Evolutionary conservation across 2,113 vertebrate species (phyloP).

Genomic region (Cyanoramphus novaezelandiae): DNA sequence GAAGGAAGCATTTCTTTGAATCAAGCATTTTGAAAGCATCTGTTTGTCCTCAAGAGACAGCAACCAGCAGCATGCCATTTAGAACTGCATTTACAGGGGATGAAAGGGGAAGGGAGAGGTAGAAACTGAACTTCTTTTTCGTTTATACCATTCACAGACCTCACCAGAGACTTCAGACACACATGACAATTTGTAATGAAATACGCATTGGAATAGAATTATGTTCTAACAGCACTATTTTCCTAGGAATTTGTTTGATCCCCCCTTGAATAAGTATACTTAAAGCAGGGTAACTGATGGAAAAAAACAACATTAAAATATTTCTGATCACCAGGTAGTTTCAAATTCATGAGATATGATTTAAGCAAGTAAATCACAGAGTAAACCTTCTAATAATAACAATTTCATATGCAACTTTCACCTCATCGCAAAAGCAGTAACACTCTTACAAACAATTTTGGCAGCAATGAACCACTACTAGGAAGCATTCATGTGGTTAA

Average conservation of each 20-base stretch:
- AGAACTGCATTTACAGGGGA: background rate
- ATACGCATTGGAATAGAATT: background rate
- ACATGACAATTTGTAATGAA: background rate
- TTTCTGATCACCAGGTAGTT: background rate
- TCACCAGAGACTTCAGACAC: background rate
- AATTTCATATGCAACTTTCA: background rate
- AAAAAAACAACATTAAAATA: background rate
- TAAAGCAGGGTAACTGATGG: background rate
- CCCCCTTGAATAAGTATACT: background rate
- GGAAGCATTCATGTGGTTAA: background rate
- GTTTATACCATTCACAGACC: background rate
- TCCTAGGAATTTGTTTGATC: background rate
- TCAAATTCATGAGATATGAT: background rate
- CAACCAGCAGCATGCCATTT: conserved; percentile 13
- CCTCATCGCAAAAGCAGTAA: background rate
- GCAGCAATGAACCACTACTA: background rate
- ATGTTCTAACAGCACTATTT: background rate
- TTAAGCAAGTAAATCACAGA: background rate
- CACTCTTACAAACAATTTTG: background rate
- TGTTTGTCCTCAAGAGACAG: background rate
- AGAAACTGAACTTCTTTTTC: background rate
- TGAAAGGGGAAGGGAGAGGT: background rate
- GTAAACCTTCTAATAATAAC: background rate
- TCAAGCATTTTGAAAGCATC: background rate
- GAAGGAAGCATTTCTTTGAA: background rate